A percentile compares a stretch with the other conserved stretches of the same genome.
Evolutionary conservation across 2,888 invertebrate genomes (phyloP).

Genomic region (Eilema depressum): DNA sequence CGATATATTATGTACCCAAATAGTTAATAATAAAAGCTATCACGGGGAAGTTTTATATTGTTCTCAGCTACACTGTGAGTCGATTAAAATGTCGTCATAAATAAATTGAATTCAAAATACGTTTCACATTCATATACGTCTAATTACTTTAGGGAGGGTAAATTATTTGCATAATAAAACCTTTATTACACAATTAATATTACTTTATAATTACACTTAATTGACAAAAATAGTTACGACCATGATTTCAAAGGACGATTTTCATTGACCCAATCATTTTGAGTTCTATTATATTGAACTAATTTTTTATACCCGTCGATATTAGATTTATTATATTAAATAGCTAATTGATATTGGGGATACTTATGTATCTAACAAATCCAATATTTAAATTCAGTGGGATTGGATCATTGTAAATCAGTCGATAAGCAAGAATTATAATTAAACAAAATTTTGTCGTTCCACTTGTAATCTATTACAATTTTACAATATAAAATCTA

Average conservation of each 20-base stretch:
- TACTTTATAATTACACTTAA: constrained; percentile 16
- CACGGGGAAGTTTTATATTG: constrained; percentile 19
- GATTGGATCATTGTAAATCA: not conserved
- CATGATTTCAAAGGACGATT: not conserved
- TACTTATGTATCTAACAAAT: not conserved
- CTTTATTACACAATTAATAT: constrained; percentile 25
- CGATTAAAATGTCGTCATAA: constrained; percentile 32
- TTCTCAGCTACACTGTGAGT: constrained; percentile 22
- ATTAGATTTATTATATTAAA: not conserved
- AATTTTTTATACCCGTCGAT: not conserved
- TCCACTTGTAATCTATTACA: constrained; percentile 37
- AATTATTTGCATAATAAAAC: constrained; percentile 41
- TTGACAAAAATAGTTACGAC: constrained; percentile 3
- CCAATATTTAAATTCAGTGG: not conserved
- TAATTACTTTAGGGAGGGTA: constrained; percentile 36
- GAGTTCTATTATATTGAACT: not conserved
- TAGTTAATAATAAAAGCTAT: constrained; percentile 17
- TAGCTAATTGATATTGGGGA: not conserved
- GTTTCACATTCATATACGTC: constrained; percentile 39
- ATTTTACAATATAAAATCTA: constrained; percentile 72
- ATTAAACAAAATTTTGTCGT: not conserved
- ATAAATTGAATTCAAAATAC: constrained; percentile 38
- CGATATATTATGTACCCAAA: constrained; percentile 13
- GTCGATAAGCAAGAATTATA: not conserved
- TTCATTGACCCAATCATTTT: not conserved